Base-by-base conservation (phyloP, 1,140 invertebrate genomes). In the Eriosoma lanigerum region DNA sequence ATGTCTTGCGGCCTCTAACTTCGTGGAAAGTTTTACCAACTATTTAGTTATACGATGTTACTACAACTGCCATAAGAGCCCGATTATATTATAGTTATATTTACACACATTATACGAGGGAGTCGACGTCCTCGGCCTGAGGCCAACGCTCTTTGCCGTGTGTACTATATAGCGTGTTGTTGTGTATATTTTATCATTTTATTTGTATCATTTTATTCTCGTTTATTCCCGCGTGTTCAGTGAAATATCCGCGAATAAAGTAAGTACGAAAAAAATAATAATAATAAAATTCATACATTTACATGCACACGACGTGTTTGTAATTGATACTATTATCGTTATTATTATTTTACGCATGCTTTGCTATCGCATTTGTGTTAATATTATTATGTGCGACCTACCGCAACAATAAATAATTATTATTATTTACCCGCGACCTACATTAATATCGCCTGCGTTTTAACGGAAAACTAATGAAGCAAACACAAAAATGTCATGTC, bases 121-220 rank as follows among this genome's bases (percentile, higher is more conserved):
- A 62, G 56, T 78, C 75, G 75, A 62, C 75, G 75, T 78, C 75
- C 75, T 78, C 75, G 75, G 54, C 38, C 32, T 15, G 75, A 62
- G 75, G 75, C 75, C 75, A 78, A 78, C 21, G 75, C 75, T 78
- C 75, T 62, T 78, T 46, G 75, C 32, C 75, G 38, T 78, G 56
- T 38, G 24, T 21, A 26, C 75, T 58, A 5, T 26, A 24, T 56
- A 15, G 48, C 70, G 48, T 58, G 54, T 58, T 76, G 56, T 60
- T 38, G 72, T 10, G 68, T 50, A 52, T 26, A 26, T 26, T 62
- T 48, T 73, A 54, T 29, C 26, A 54, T 73, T 29, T 54, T 75
- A 26, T 50, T 26, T 9, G 15, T 72, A 21, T 44, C 21, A 9
- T 60, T 21, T 56, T 21, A 38, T 75, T 58, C 58, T 19, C 24